phyloP scores from a whole-genome alignment of 1,140 invertebrate species.

The Linepithema humile region DNA sequence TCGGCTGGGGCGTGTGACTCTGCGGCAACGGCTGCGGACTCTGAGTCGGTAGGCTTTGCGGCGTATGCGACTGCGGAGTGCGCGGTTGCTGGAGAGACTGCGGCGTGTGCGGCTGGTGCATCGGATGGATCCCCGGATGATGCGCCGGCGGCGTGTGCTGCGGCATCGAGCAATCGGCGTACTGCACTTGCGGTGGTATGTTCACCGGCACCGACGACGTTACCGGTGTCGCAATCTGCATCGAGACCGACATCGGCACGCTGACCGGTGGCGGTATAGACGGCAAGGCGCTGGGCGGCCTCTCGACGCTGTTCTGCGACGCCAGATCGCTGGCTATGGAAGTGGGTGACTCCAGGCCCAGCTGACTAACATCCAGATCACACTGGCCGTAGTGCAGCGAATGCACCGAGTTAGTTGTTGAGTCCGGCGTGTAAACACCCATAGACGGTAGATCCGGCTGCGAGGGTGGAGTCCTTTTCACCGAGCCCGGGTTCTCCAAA shows the following conservation, averaged over 20 bases:
- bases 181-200: slow-evolving; percentile 78
- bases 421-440: slow-evolving; percentile 93
- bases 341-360: slow-evolving; percentile 93
- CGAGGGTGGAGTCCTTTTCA: slow-evolving; percentile 85
- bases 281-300: slow-evolving; percentile 82
- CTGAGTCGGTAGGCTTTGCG: slow-evolving; percentile 79
- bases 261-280: slow-evolving; percentile 78
- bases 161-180: slow-evolving; percentile 78
- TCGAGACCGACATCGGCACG: slow-evolving; percentile 74
- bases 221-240: slow-evolving; percentile 77
- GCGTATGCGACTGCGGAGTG: slow-evolving; percentile 80
- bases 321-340: slow-evolving; percentile 94
- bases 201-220: slow-evolving; percentile 76
- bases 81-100: slow-evolving; percentile 80
- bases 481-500: slow-evolving; percentile 85
- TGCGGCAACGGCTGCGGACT: slow-evolving; percentile 81
- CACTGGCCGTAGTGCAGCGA: slow-evolving; percentile 92
- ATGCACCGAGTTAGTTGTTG: slow-evolving; percentile 93
- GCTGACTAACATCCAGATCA: slow-evolving; percentile 92
- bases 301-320: slow-evolving; percentile 90
- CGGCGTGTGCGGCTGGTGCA: slow-evolving; percentile 79
- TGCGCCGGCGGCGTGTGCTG: slow-evolving; percentile 75
- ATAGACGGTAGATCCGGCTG: slow-evolving; percentile 89
- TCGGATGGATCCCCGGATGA: slow-evolving; percentile 79
- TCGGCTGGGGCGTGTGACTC: slow-evolving; percentile 78